phyloP scores from a whole-genome alignment of 2,888 invertebrate species.

The Graphium colonna region DNA sequence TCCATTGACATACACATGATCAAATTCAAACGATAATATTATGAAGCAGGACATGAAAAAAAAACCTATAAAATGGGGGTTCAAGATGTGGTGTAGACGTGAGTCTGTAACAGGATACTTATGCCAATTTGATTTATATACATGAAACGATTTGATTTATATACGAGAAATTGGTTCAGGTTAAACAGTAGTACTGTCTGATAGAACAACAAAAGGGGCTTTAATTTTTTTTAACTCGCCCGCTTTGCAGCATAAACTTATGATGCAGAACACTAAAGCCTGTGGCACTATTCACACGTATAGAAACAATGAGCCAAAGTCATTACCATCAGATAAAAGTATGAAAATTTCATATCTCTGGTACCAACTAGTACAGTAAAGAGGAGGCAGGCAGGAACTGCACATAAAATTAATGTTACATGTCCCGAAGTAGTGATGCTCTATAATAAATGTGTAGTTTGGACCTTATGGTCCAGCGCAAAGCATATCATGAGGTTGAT shows the following conservation, averaged over 20 bases:
- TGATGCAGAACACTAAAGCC: constrained; percentile 28
- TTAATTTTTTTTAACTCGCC: no score
- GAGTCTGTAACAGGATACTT: constrained; percentile 16
- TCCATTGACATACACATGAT: no score
- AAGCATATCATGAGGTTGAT: constrained; percentile 30
- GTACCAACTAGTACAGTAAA: constrained; percentile 26
- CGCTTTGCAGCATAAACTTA: constrained; percentile 24
- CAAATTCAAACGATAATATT: no score
- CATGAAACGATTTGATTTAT: constrained; percentile 21
- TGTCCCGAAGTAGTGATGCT: constrained; percentile 26
- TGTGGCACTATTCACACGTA: constrained; percentile 29
- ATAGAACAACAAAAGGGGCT: constrained; percentile 16
- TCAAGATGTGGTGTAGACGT: no score
- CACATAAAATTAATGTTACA: constrained; percentile 28
- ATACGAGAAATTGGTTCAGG: constrained; percentile 23
- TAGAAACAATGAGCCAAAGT: constrained; percentile 26
- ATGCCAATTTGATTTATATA: constrained; percentile 21
- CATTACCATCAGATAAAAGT: no score
- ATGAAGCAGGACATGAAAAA: no score
- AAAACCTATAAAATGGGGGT: no score
- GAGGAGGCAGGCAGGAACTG: constrained; percentile 26
- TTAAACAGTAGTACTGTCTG: constrained; percentile 16
- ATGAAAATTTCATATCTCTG: constrained; percentile 31
- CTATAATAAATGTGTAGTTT: constrained; percentile 7
- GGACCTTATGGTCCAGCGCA: constrained; percentile 16